Conservation (phyloP, 1,140 invertebrate genomes). For the Cataglyphis hispanica region DNA sequence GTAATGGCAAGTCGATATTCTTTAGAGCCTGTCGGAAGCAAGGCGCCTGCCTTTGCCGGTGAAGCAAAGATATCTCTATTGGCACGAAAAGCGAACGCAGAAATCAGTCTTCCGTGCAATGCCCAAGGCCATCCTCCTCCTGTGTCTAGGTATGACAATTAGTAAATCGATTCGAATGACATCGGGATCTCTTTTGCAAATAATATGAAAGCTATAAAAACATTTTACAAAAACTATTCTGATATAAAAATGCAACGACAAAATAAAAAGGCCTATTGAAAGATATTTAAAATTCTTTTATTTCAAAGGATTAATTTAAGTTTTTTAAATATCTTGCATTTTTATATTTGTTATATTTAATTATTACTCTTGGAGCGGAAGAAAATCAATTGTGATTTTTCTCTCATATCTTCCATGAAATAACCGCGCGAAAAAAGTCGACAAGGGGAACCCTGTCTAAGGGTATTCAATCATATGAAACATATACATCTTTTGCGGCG, state of each 20-base stretch:
- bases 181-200: neutral
- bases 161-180: constrained; percentile 44
- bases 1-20: constrained; percentile 85
- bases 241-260: neutral
- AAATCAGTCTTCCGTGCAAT: constrained; percentile 89
- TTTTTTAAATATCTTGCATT: neutral
- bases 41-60: constrained; percentile 80
- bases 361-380: neutral
- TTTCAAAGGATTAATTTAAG: no score
- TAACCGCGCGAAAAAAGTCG: neutral
- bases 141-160: constrained; percentile 89
- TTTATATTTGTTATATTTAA: neutral
- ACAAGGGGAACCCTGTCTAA: constrained; percentile 69
- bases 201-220: neutral
- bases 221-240: neutral
- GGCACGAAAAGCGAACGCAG: constrained; percentile 82
- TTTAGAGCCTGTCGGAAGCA: constrained; percentile 84
- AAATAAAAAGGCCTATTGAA: neutral
- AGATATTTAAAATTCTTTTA: neutral
- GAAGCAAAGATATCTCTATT: constrained; percentile 81
- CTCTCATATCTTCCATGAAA: neutral
- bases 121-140: constrained; percentile 91
- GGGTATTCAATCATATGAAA: constrained; percentile 43
- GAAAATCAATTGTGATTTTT: neutral
- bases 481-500: constrained; percentile 32